Conservation (phyloP, 2,797 vertebrate species). For the Lithobates pipiens region DNA sequence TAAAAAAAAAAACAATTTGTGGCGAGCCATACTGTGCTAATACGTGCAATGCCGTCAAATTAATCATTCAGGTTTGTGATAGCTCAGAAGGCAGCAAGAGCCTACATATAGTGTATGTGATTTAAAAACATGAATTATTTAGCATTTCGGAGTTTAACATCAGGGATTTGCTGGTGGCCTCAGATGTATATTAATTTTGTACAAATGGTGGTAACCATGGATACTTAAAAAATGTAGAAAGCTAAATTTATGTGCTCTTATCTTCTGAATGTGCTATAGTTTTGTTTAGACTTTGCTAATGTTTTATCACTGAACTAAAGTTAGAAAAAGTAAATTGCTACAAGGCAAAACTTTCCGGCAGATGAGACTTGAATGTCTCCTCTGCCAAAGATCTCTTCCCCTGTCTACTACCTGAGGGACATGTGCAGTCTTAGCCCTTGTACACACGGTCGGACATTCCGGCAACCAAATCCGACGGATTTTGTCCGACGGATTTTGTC, state of each 20-base stretch:
- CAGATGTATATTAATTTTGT: slow-evolving; percentile 39
- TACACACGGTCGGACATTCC: too few species aligned
- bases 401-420: too few species aligned
- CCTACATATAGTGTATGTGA: slow-evolving; percentile 7
- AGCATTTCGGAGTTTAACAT: slow-evolving; percentile 41
- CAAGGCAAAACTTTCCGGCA: too few species aligned
- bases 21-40: slow-evolving; percentile 24
- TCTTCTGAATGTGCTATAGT: slow-evolving; percentile 13
- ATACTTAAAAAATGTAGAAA: slow-evolving; percentile 39
- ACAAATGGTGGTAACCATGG: slow-evolving; percentile 49
- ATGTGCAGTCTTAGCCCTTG: too few species aligned
- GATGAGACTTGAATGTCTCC: too few species aligned
- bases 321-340: too few species aligned
- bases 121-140: slow-evolving; percentile 52
- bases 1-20: slow-evolving; percentile 38
- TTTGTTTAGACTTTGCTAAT: slow-evolving; percentile 44
- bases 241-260: slow-evolving; percentile 35
- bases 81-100: slow-evolving; percentile 17
- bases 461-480: too few species aligned
- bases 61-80: slow-evolving; percentile 33
- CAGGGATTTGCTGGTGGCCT: slow-evolving; percentile 35
- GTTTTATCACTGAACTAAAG: background rate
- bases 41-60: slow-evolving; percentile 22
- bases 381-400: too few species aligned
- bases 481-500: too few species aligned